A percentile compares a stretch with the other conserved stretches of the same genome.
phyloP scores from a whole-genome alignment of 1,140 invertebrate species.

The Drosophila bocki region DNA sequence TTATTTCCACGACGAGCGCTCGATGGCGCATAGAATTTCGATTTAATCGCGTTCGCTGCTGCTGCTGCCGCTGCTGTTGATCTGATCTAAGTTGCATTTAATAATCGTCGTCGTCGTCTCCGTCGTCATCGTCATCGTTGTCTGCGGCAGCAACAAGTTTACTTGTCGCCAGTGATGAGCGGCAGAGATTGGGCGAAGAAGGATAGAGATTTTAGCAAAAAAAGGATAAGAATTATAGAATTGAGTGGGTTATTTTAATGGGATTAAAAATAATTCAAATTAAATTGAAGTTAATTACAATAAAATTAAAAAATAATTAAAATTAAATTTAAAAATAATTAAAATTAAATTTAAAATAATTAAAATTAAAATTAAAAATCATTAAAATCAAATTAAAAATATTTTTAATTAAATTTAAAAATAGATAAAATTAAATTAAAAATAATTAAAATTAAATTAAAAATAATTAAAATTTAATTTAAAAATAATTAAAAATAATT shows the following conservation, averaged over 20 bases:
- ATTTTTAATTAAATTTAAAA: no score
- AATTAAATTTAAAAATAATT: no score
- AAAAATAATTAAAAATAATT: no score
- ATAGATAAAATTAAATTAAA: no score
- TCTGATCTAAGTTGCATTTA: constrained; percentile 83
- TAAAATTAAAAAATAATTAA: no score
- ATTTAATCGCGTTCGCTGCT: constrained; percentile 74
- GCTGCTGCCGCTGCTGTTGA: constrained; percentile 49
- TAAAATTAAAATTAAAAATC: no score
- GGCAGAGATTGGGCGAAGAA: background rate
- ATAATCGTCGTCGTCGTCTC: constrained; percentile 71
- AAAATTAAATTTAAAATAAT: no score
- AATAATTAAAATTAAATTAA: background rate
- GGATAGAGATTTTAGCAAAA: background rate
- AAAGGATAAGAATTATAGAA: background rate
- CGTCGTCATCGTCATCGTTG: constrained; percentile 21
- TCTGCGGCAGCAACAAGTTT: constrained; percentile 68
- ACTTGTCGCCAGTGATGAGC: constrained; percentile 40
- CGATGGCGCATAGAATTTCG: constrained; percentile 77
- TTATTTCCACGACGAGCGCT: constrained; percentile 21
- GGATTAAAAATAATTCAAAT: background rate
- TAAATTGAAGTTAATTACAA: no score
- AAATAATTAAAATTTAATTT: no score
- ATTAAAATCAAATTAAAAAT: no score
- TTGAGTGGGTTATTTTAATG: background rate